Base-by-base conservation (phyloP, 2,797 vertebrate species). In the Pelochelys cantorii region DNA sequence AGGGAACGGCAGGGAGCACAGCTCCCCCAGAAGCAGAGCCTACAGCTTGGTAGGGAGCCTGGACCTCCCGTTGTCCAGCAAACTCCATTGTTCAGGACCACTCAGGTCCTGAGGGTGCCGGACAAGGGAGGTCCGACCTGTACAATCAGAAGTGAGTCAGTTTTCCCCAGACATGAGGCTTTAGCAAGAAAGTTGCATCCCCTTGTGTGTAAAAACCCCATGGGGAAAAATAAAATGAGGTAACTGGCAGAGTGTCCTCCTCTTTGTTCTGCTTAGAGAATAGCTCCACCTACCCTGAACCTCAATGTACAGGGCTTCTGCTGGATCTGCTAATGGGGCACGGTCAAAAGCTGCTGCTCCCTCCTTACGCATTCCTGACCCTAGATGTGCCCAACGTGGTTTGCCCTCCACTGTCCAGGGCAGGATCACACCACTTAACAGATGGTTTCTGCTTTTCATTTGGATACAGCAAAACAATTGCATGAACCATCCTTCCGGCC, bases 171-270 rank as follows among this genome's bases (percentile, higher is more conserved):
- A 31, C 29, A 62, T 15, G 13, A 62, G 29, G 29, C 68, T 37
- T 62, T 42, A 81, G 87, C 23, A 0, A 0, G 0, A 3, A 27
- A 0, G 0, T 77, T 78, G 81, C 52, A 86, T 79, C 79, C 71
- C 27, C 25, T 22, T 23, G 78, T 0, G 3, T 20, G 11, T 34
- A 71, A 37, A 15, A 71, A 34, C 68, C 34, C 68, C 34, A 34
- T 23, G 37, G 34, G n/a, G 68, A 89, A 78, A 87, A 90, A 81
- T 1, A n/a, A 57, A 60, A 78, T 54, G 5, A 80, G 81, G 29
- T 54, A 0, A 20, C 85, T 29, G 25, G 56, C 75, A 59, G 23
- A 84, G 11, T 57, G 93, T 74, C 86, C 84, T 85, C 56, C 90
- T 68, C 84, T 3, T 56, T 18, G 27, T 68, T 7, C 79, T n/a